Conservation (phyloP, 2,797 vertebrate genomes). For the Leptoclinus maculatus region DNA sequence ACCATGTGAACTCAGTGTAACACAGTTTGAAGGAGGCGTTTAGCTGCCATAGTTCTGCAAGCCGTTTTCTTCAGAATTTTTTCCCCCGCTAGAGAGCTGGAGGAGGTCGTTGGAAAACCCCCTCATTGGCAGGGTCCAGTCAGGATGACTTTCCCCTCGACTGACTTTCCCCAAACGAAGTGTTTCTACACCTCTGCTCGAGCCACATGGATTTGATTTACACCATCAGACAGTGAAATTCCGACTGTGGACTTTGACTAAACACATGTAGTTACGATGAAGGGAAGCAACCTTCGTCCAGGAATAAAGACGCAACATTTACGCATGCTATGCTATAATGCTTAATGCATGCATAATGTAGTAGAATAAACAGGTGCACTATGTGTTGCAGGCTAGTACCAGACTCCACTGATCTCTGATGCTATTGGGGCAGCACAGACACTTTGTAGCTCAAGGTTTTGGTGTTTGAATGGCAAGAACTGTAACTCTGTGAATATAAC, state of each 20-base stretch:
- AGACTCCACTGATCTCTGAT: constrained; percentile 50
- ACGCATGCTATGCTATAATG: constrained; percentile 44
- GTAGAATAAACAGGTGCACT: constrained; percentile 56
- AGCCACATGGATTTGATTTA: constrained; percentile 85
- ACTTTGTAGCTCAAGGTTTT: constrained; percentile 49
- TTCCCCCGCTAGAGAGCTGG: constrained; percentile 67
- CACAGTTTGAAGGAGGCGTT: constrained; percentile 57
- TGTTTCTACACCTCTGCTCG: constrained; percentile 78
- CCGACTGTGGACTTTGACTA: constrained; percentile 75
- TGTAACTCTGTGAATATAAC: constrained; percentile 17
- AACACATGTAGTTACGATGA: constrained; percentile 81
- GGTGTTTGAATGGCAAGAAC: constrained; percentile 45
- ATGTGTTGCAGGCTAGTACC: constrained; percentile 40
- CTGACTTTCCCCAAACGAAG: constrained; percentile 79
- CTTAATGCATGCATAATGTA: constrained; percentile 40
- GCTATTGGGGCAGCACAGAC: constrained; percentile 52
- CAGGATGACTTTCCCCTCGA: constrained; percentile 76
- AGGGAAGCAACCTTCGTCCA: constrained; percentile 61
- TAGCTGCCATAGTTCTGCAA: constrained; percentile 66
- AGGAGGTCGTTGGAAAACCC: constrained; percentile 81
- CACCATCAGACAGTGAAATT: constrained; percentile 80
- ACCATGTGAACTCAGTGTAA: constrained; percentile 67
- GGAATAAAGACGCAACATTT: constrained; percentile 62
- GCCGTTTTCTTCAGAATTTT: constrained; percentile 70
- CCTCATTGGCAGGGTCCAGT: constrained; percentile 72